These are phyloP conservation scores for Poeciliopsis occidentalis DNA, from an alignment of 2,113 vertebrate species.

Conservation along the genomic window DNA sequence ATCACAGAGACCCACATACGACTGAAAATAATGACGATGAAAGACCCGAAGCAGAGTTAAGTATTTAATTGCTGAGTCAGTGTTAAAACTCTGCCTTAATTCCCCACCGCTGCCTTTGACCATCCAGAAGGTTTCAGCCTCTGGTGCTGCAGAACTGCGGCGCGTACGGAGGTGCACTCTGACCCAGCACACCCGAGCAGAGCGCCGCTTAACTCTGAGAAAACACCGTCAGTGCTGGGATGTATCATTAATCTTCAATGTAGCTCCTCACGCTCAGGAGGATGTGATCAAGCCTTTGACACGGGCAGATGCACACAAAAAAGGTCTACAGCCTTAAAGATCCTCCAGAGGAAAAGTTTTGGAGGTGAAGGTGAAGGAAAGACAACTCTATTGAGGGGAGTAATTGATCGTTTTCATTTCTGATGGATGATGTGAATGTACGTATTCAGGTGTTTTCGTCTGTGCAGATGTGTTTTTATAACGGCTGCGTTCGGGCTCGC, in stretches of 20 bases:
- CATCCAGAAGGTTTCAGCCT: slow-evolving; percentile 50
- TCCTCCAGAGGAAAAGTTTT: slow-evolving; percentile 9
- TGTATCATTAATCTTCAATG: slow-evolving; percentile 47
- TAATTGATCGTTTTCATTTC: slow-evolving; percentile 29
- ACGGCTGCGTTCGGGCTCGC: slow-evolving; percentile 54
- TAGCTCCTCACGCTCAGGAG: slow-evolving; percentile 62
- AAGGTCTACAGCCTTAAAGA: slow-evolving; percentile 60
- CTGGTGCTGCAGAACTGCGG: slow-evolving; percentile 41
- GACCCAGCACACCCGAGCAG: slow-evolving; percentile 33
- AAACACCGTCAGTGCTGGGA: slow-evolving; percentile 31
- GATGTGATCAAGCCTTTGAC: slow-evolving; percentile 14
- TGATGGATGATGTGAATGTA: slow-evolving; percentile 22
- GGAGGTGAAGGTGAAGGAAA: slow-evolving; percentile 13
- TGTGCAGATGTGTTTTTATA: slow-evolving; percentile 46
- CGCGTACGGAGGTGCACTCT: slow-evolving; percentile 25
- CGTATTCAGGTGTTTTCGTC: slow-evolving; percentile 26
- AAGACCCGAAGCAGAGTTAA: slow-evolving; percentile 24
- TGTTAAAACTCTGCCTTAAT: slow-evolving; percentile 74
- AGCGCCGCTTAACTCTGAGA: slow-evolving; percentile 18
- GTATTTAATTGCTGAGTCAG: slow-evolving; percentile 20
- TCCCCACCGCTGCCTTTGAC: slow-evolving; percentile 79
- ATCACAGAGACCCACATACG: slow-evolving; percentile 8
- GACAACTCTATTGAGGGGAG: slow-evolving; percentile 9
- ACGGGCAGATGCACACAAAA: slow-evolving; percentile 6
- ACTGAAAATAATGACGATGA: slow-evolving; percentile 23